Base-by-base conservation (phyloP, 2,113 vertebrate species). In the Neomonachus schauinslandi region DNA sequence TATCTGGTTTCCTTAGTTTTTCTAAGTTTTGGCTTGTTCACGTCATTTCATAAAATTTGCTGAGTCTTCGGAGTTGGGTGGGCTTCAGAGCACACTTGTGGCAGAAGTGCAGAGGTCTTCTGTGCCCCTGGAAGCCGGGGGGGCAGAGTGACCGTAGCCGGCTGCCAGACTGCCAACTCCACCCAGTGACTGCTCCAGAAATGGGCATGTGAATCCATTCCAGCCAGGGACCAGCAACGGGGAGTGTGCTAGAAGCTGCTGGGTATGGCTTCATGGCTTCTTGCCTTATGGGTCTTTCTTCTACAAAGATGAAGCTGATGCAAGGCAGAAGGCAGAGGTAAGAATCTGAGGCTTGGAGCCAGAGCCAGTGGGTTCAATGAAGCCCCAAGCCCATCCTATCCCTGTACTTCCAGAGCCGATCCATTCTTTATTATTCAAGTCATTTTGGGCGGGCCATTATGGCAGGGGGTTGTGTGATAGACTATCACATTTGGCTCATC, bases 91-190 rank as follows among this genome's bases (percentile, higher is more conserved):
- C 36, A 21, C 13, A 16, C 4, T 4, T 22, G 14, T 12, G 55
- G 42, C 1, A 4, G 21, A 42, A 4, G 53, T 1, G 0, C 0
- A 0, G 18, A 2, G 21, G n/a, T 49, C 67, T 51, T 7, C 0
- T 31, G 0, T 16, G 26, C 28, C 22, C 46, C 12, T 12, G 61
- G 53, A 55, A 42, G 19, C 4, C 4, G 7, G 33, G 42, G 42
- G 53, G 55, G 36, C 71, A 4, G 13, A 3, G 51, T 4, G 5
- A 19, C 55, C 24, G 0, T 46, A 16, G 14, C 28, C 2, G 8
- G 7, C 15, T 7, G 0, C 3, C 9, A 24, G 18, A 46, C 61
- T 3, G 51, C 5, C 26, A 61, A 26, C 9, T 72, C 39, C 46
- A 84, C 36, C 22, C 13, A 14, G 59, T 4, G 13, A 18, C 18